Percentiles rank a stretch among this genome's conserved stretches.
Evolutionary conservation across 2,113 vertebrate genomes (phyloP).

Genomic region (Bufo gargarizans): DNA sequence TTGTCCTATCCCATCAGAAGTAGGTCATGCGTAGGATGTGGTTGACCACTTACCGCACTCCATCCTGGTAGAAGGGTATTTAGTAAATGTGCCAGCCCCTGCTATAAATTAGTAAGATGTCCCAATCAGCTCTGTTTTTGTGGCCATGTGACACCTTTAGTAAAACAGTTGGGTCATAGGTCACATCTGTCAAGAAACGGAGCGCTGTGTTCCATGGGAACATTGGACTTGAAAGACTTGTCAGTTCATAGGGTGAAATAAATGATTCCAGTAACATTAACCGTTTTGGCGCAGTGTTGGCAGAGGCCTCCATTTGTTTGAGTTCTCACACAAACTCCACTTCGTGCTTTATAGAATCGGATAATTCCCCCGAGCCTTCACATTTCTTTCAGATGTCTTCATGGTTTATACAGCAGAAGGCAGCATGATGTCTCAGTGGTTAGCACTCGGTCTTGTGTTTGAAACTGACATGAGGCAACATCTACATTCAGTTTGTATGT

Average conservation of each 20-base stretch:
- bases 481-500: background rate
- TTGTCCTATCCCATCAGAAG: background rate
- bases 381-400: background rate
- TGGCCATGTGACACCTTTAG: constrained; percentile 1
- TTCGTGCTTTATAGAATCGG: background rate
- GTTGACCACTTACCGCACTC: background rate
- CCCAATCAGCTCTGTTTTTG: background rate
- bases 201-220: background rate
- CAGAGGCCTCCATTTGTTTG: background rate
- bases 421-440: no score
- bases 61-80: background rate
- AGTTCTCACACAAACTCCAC: background rate
- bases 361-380: background rate
- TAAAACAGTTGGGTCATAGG: background rate
- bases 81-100: background rate
- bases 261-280: background rate
- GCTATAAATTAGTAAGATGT: background rate
- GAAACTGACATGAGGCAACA: background rate
- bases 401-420: background rate
- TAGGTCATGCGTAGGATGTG: background rate
- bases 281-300: background rate
- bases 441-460: background rate
- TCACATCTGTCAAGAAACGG: background rate
- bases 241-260: background rate
- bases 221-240: background rate